Conservation (phyloP, 2,888 invertebrate species). For the Scaptomyza polygonia region DNA sequence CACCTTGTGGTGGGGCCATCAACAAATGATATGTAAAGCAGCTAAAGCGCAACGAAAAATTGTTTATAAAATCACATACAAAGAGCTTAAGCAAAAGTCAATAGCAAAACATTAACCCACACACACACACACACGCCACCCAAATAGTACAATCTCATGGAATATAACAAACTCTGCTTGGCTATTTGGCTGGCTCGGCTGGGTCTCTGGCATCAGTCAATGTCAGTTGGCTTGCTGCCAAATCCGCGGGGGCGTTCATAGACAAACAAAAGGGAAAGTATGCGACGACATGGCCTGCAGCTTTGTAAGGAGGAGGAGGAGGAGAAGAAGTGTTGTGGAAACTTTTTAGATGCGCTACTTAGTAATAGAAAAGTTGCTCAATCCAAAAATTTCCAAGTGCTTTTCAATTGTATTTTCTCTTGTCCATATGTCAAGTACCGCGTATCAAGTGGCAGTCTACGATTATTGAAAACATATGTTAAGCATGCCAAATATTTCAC, state of each 20-base stretch:
- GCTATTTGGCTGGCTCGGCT: slow-evolving; percentile 12
- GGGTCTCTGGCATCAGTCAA: slow-evolving; percentile 80
- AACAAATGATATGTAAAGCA: slow-evolving; percentile 33
- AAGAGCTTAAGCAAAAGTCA: slow-evolving; percentile 51
- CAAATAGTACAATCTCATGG: slow-evolving; percentile 32
- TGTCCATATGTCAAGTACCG: slow-evolving; percentile 35
- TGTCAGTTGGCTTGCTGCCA: slow-evolving; percentile 80
- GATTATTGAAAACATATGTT: slow-evolving; percentile 61
- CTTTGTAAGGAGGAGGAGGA: slow-evolving; percentile 4
- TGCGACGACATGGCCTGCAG: slow-evolving; percentile 38
- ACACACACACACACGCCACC: slow-evolving; percentile 67
- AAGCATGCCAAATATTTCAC: slow-evolving; percentile 54
- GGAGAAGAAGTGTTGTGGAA: slow-evolving; percentile 7
- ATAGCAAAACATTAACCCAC: slow-evolving; percentile 71
- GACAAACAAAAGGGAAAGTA: slow-evolving; percentile 63
- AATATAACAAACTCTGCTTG: slow-evolving; percentile 17
- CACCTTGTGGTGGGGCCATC: slow-evolving; percentile 25
- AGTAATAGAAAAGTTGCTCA: slow-evolving; percentile 37
- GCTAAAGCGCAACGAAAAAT: slow-evolving; percentile 18
- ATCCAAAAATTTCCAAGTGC: slow-evolving; percentile 23
- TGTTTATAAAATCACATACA: slow-evolving; percentile 63
- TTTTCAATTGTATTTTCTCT: slow-evolving; percentile 41
- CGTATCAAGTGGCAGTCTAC: slow-evolving; percentile 57
- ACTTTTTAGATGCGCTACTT: slow-evolving; percentile 1
- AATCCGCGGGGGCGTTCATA: slow-evolving; percentile 50